Evolutionary conservation across 2,113 vertebrate species (phyloP), one percentile per base, ranked within the genome.

Genomic region (Spermophilus dauricus): DNA sequence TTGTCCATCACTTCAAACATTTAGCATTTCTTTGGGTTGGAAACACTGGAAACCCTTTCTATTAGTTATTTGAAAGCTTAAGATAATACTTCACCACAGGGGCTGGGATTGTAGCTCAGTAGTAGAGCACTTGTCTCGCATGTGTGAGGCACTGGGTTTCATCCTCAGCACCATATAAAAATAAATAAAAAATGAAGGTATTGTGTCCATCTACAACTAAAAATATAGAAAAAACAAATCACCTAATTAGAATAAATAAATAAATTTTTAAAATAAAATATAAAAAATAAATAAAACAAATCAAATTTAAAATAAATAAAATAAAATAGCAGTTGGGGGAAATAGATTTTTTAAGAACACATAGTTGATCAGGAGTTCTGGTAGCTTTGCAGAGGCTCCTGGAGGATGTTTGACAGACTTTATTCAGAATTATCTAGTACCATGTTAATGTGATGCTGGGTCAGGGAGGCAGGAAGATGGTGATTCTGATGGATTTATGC

Each of bases 351-450:
- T 51, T 65, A 81, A 81, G 51, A 58, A 70, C 65, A 48, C 32
- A 13, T 2, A 65, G 42, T 45, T 8, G 24, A 28, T 32, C 87
- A 22, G 4, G 34, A 76, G 48, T 51, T 5, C 48, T 45, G 26
- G 51, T 53, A 89, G 65, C 73, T 94, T 96, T 48, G 72, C 26
- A 9, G 92, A 63, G 32, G 34, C 65, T 56, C 58, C 88, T 92
- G 51, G 92, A 86, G 96, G 88, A 75, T 96, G 63, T 85, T 92
- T 83, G 93, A 96, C 61, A 97, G 78, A 85, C 30, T 82, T 14
- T 86, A 14, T 32, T 84, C 30, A 16, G 45, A 76, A 94, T 92
- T 56, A 61, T 87, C 75, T 93, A 56, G 92, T 90, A 76, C 72
- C 20, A 87, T 51, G 37, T 82, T 95, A 91, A 97, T 83, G 67